Conservation (phyloP, 2,113 vertebrate genomes). For the Gnathonemus echidnorhynchus region DNA sequence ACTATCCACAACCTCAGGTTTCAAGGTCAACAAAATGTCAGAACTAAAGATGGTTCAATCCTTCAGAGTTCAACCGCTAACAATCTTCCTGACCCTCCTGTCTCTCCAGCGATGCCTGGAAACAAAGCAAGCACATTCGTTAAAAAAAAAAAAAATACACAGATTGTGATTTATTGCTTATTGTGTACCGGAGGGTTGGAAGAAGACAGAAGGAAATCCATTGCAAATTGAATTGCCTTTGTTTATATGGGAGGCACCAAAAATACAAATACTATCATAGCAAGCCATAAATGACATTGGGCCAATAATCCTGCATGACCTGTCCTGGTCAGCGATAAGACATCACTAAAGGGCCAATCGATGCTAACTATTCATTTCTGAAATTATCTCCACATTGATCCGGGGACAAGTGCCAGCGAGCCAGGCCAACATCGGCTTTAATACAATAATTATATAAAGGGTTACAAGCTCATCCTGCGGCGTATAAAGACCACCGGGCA, state of each 20-base stretch:
- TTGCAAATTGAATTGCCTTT: slow-evolving; percentile 97
- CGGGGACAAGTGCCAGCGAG: slow-evolving; percentile 81
- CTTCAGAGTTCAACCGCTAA: slow-evolving; percentile 78
- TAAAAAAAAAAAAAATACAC: slow-evolving; percentile 69
- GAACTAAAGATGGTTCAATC: slow-evolving; percentile 82
- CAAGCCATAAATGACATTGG: slow-evolving; percentile 91
- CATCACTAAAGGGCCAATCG: slow-evolving; percentile 80
- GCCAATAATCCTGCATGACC: slow-evolving; percentile 86
- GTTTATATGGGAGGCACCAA: slow-evolving; percentile 73
- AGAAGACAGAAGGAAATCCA: slow-evolving; percentile 73
- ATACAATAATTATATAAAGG: slow-evolving; percentile 99
- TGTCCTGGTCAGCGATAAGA: slow-evolving; percentile 83
- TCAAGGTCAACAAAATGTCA: slow-evolving; percentile 91
- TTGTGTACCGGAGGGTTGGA: slow-evolving; percentile 53
- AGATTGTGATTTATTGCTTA: slow-evolving; percentile 98
- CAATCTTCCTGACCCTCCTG: slow-evolving; percentile 66
- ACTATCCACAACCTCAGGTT: slow-evolving; percentile 69
- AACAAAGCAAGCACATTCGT: slow-evolving; percentile 73
- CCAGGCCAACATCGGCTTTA: slow-evolving; percentile 80
- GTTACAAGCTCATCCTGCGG: slow-evolving; percentile 93
- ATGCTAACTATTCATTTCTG: slow-evolving; percentile 99
- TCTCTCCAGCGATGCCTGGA: slow-evolving; percentile 71
- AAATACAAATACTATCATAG: slow-evolving; percentile 76
- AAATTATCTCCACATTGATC: slow-evolving; percentile 99
- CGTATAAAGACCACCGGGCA: slow-evolving; percentile 97